Conservation (phyloP, 2,888 invertebrate genomes). For the Oeneis ivallda region DNA sequence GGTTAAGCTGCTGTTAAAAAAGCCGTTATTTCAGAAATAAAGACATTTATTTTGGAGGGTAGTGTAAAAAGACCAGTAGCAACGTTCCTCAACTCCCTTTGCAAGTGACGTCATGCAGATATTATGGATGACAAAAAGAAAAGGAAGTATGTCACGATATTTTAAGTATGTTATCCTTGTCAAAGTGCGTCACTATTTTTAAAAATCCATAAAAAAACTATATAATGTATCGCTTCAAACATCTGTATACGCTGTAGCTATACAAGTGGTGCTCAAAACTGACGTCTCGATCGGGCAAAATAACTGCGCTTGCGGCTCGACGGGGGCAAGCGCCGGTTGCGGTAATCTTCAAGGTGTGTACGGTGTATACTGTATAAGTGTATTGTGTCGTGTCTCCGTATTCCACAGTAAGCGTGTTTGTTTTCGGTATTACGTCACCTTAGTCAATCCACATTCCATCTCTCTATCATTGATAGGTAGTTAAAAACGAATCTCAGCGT, state of each 20-base stretch:
- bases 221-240: conserved; percentile 24
- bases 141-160: not conserved
- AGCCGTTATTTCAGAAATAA: no score
- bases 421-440: conserved; percentile 74
- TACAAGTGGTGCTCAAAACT: conserved; percentile 36
- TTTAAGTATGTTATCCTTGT: conserved; percentile 10
- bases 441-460: conserved; percentile 44
- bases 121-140: not conserved
- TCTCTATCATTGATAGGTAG: conserved; percentile 47
- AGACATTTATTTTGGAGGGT: not conserved
- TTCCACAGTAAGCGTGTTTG: conserved; percentile 56
- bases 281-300: conserved; percentile 48
- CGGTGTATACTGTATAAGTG: conserved; percentile 23
- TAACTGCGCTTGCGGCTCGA: conserved; percentile 48
- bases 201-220: conserved; percentile 11
- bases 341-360: conserved; percentile 53
- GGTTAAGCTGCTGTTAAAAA: no score
- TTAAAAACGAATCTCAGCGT: conserved; percentile 37
- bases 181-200: not conserved
- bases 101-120: not conserved
- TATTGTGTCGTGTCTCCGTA: conserved; percentile 29
- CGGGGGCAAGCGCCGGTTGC: conserved; percentile 14
- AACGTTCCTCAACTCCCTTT: not conserved
- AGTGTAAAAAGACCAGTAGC: not conserved
- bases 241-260: conserved; percentile 11